Evolutionary conservation across 64 coral and sea anemone species (phyloP), one percentile per base, ranked within the genome.

Genomic region (Pocillopora damicornis): DNA sequence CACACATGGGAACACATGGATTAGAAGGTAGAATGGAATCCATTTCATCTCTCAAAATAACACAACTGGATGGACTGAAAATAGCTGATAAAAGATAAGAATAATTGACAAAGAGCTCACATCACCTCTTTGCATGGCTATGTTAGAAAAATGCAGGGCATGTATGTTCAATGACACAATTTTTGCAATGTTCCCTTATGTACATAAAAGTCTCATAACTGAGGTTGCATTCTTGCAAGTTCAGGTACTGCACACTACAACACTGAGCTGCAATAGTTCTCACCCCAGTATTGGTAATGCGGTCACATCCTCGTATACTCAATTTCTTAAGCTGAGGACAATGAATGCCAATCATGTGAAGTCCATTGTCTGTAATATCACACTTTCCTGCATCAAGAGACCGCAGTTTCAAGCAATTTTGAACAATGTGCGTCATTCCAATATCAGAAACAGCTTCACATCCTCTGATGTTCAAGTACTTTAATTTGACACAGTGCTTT

Each of bases 351-450:
- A 99, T 93, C 11, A 94, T 88, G 38, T 95, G 88, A 79, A 99
- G 79, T 2, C 81, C 88, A 69, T 82, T 99, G 88, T 99, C 93
- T 84, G 97, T 99, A 57, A 99, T 95, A 75, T 92, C 89, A 86
- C 97, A 99, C 86, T 95, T 99, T 36, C 97, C 97, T 76, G 92
- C 87, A 90, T 99, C 97, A 59, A 99, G 60, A 60, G 97, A 99
- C 73, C 97, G 83, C 90, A 99, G 64, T 77, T 99, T 99, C 17
- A 99, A 71, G 73, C 97, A 99, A 35, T 99, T 99, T 58, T 99
- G 97, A 72, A 95, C 97, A 25, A 99, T 91, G 68, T 93, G 89
- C 63, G 88, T 80, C 18, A 99, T 76, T 5, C 97, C 93, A 7
- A 90, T 90, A 78, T 99, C 97, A 42, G 90, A 89, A 15, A 99